Evolutionary conservation across 2,113 vertebrate species (phyloP).

Genomic region (Rhadina sibilatrix): DNA sequence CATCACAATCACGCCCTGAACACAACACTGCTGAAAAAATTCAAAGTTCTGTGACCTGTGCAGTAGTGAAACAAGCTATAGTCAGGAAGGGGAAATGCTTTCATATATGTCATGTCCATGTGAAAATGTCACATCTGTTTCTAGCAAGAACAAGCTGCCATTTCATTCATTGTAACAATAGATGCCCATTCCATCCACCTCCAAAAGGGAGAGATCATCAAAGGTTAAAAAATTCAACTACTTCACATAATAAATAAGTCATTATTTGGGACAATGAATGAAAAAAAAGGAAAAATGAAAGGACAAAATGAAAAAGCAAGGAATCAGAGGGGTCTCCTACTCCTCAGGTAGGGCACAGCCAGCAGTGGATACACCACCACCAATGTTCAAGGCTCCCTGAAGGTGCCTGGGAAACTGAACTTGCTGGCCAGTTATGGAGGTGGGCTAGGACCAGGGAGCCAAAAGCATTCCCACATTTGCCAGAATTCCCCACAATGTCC

Average conservation of each 20-base stretch:
- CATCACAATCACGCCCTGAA: background rate
- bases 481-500: background rate
- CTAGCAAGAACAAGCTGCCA: background rate
- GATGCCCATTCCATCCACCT: background rate
- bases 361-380: background rate
- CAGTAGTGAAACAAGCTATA: background rate
- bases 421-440: background rate
- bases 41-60: background rate
- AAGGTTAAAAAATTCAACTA: background rate
- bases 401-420: background rate
- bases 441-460: background rate
- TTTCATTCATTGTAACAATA: background rate
- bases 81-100: background rate
- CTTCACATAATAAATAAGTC: background rate
- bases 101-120: background rate
- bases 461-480: background rate
- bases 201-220: background rate
- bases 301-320: background rate
- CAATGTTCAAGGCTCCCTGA: background rate
- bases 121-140: background rate
- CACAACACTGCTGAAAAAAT: background rate
- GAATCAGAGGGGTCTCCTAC: background rate
- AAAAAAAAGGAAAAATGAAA: background rate
- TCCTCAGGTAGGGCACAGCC: background rate
- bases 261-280: background rate